phyloP scores from a whole-genome alignment of 2,797 vertebrate genomes.

The Enteromius viviparus region DNA sequence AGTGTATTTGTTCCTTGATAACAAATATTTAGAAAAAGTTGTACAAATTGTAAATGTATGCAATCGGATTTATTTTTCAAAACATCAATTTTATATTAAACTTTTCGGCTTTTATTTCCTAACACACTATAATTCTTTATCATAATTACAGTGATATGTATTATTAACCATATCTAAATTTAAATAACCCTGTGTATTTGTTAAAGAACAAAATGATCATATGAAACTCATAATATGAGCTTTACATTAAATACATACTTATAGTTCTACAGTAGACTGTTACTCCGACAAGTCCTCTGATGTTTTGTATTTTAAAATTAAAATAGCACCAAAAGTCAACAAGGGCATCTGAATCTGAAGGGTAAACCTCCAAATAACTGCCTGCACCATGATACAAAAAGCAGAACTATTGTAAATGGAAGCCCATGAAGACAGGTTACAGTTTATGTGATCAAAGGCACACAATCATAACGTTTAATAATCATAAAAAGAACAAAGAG shows the following conservation, averaged over 20 bases:
- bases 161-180: constrained; percentile 60
- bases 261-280: constrained; percentile 72
- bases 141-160: constrained; percentile 51
- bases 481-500: constrained; percentile 42
- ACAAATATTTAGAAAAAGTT: constrained; percentile 51
- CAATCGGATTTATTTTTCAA: background rate
- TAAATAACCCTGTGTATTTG: constrained; percentile 69
- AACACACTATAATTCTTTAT: background rate
- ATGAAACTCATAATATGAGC: constrained; percentile 63
- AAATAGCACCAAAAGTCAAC: constrained; percentile 80
- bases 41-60: constrained; percentile 58
- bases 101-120: constrained; percentile 54
- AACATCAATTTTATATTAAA: constrained; percentile 51
- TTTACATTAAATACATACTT: constrained; percentile 74
- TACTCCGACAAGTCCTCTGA: constrained; percentile 63
- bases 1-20: constrained; percentile 70
- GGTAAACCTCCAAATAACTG: constrained; percentile 27
- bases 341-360: constrained; percentile 67
- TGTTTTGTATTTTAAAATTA: constrained; percentile 68
- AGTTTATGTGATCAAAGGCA: constrained; percentile 33
- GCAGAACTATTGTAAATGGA: constrained; percentile 24
- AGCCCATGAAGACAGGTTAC: constrained; percentile 38
- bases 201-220: constrained; percentile 64
- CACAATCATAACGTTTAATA: constrained; percentile 30
- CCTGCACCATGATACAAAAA: constrained; percentile 15